phyloP scores from a whole-genome alignment of 2,888 invertebrate genomes.

The Eurytoma californica region DNA sequence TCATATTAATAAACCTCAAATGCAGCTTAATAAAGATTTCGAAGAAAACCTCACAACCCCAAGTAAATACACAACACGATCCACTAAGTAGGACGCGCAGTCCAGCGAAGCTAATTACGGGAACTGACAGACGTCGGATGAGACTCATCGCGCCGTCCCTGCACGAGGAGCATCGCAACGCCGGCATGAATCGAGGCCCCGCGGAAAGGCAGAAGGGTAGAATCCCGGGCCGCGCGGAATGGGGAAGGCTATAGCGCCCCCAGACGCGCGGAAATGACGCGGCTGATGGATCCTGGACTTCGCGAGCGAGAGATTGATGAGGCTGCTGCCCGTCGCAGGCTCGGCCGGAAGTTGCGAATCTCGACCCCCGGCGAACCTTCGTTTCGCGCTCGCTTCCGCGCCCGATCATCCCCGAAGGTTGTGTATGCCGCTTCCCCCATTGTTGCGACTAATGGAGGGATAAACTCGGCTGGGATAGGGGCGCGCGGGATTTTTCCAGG shows the following conservation, averaged over 20 bases:
- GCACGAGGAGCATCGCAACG: too few relatives aligned
- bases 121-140: too few relatives aligned
- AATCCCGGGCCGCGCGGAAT: background rate
- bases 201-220: background rate
- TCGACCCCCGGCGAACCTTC: conserved; percentile 34
- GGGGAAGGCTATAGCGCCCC: background rate
- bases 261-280: conserved; percentile 68
- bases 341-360: conserved; percentile 48
- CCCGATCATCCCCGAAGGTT: conserved; percentile 35
- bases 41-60: too few relatives aligned
- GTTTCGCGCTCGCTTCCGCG: conserved; percentile 19
- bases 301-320: conserved; percentile 66
- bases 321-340: conserved; percentile 48
- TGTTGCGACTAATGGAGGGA: conserved; percentile 24
- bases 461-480: background rate
- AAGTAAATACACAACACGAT: too few relatives aligned
- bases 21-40: too few relatives aligned
- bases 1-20: too few relatives aligned
- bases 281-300: conserved; percentile 68
- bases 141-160: too few relatives aligned
- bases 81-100: too few relatives aligned
- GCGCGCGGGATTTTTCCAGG: too few relatives aligned
- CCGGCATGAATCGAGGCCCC: too few relatives aligned
- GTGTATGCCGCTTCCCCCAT: conserved; percentile 39
- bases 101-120: too few relatives aligned